Base-by-base conservation (phyloP, 1,140 invertebrate species). In the Oreohelix idahoensis region DNA sequence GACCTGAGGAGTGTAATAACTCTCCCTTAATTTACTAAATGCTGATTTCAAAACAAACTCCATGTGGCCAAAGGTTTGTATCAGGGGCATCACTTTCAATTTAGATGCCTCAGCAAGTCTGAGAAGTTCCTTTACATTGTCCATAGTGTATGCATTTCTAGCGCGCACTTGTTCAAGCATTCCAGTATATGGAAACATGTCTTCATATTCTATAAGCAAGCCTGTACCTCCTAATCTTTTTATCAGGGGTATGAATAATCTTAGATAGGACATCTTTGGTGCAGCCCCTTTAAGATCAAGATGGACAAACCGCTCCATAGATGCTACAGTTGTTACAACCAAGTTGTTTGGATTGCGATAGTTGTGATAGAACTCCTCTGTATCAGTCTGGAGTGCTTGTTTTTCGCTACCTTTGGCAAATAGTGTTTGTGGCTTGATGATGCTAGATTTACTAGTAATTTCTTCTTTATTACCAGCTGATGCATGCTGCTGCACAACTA, bases 61-160 rank as follows among this genome's bases (percentile, higher is more conserved):
- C 89, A 90, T 86, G 91, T 99, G 97, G 1, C 97, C 97, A 93
- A 99, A 98, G 4, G 97, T 98, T 93, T 98, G 98, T 26, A 99
- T 94, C 10, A 99, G 93, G n/a, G 98, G 98, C 87, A 99, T 96
- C 0, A 98, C 94, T 84, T 96, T 95, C 0, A 99, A 92, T 0
- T 93, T 93, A 84, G 95, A 94, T 15, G 94, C 93, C 73, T 94
- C 94, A 0, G 96, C 96, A 38, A 94, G 88, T 49, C 92, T 88
- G 42, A 95, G 90, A 83, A 97, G 94, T 35, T 81, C 66, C 26
- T 78, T 32, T 0, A 97, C 94, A 86, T 98, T 95, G 38, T 92
- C 88, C 53, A 45, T 75, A 11, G 85, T 83, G 66, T 85, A 88
- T 1, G 87, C 70, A 80, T 87, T 85, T 39, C 63, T 63, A 42